Conservation (phyloP, 2,113 vertebrate species). For the Scopus umbretta region DNA sequence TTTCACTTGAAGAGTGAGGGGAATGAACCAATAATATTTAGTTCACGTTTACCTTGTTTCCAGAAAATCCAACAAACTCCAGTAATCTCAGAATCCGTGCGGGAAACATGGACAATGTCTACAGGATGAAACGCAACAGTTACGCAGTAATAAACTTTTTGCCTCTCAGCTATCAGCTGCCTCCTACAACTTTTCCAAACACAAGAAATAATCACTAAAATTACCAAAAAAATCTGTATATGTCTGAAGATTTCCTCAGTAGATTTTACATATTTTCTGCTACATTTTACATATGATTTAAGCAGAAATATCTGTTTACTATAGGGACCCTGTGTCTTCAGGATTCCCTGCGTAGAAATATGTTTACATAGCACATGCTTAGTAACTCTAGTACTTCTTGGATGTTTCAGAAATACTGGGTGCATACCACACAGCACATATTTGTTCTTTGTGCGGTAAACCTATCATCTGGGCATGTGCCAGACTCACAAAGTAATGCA, state of each 20-base stretch:
- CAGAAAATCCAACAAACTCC: constrained; percentile 96
- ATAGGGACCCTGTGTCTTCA: background rate
- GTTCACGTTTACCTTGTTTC: constrained; percentile 85
- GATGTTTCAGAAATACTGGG: background rate
- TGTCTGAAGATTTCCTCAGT: background rate
- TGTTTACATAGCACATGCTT: background rate
- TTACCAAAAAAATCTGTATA: background rate
- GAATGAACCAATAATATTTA: background rate
- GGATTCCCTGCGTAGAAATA: background rate
- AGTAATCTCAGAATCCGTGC: constrained; percentile 88
- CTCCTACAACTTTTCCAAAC: background rate
- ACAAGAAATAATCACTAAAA: background rate
- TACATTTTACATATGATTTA: background rate
- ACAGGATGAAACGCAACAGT: background rate
- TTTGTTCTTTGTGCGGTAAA: background rate
- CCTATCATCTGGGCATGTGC: background rate
- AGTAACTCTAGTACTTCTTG: background rate
- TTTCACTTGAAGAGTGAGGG: background rate
- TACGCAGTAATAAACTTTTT: background rate
- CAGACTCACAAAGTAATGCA: background rate
- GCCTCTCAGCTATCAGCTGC: background rate
- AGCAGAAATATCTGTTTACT: background rate
- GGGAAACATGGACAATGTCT: constrained; percentile 96
- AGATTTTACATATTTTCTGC: too few relatives aligned
- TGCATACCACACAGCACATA: background rate